These are phyloP conservation scores for Emesis castigata DNA, from an alignment of 2,888 invertebrate genomes.

Conservation along the genomic window DNA sequence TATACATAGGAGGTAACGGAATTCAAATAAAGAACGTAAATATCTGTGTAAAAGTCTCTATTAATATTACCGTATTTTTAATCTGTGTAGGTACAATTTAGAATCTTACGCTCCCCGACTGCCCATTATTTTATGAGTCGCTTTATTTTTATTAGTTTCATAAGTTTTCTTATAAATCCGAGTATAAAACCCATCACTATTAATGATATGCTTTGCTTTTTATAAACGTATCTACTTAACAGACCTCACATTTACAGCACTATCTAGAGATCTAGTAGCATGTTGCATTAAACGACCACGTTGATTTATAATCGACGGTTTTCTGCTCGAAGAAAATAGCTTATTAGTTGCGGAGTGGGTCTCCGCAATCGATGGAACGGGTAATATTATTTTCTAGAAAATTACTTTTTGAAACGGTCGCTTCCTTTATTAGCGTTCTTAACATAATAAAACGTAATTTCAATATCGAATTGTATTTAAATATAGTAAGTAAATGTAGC, in stretches of 20 bases:
- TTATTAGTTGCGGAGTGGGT: slow-evolving; percentile 55
- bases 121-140: neutral
- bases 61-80: too few species aligned
- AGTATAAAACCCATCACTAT: neutral
- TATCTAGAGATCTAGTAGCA: slow-evolving; percentile 47
- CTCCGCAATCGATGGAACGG: slow-evolving; percentile 45
- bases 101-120: too few species aligned
- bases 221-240: slow-evolving; percentile 60
- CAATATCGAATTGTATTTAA: slow-evolving; percentile 3
- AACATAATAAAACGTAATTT: neutral
- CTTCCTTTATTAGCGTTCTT: slow-evolving; percentile 40
- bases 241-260: slow-evolving; percentile 54
- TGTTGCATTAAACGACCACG: slow-evolving; percentile 60
- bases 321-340: slow-evolving; percentile 48
- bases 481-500: neutral
- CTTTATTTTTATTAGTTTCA: neutral
- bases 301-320: slow-evolving; percentile 63
- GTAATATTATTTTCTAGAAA: slow-evolving; percentile 61
- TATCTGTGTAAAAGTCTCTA: too few species aligned
- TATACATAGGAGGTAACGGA: too few species aligned
- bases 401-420: slow-evolving; percentile 52
- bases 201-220: neutral
- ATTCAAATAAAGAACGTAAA: too few species aligned
- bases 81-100: too few species aligned
- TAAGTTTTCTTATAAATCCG: slow-evolving; percentile 1